Conservation (phyloP, 2,113 vertebrate genomes). For the Gasterosteus nipponicus region DNA sequence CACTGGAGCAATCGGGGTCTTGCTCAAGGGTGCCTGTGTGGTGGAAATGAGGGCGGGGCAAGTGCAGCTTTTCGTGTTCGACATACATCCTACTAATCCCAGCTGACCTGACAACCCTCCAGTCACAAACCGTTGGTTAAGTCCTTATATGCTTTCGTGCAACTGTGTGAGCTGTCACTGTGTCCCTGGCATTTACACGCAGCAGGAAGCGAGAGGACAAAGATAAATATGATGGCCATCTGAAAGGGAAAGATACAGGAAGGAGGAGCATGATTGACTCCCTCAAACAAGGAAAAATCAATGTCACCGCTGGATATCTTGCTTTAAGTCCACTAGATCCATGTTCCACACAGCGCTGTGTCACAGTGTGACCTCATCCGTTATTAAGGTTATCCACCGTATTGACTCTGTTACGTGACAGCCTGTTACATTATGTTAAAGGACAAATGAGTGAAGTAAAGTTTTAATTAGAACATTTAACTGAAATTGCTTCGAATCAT, state of each 20-base stretch:
- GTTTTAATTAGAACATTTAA: neutral
- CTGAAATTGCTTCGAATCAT: neutral
- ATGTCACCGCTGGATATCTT: neutral
- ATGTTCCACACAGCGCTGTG: neutral
- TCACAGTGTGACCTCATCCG: neutral
- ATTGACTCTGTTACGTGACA: neutral
- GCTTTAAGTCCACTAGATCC: neutral
- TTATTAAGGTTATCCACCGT: neutral
- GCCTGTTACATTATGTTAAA: neutral
- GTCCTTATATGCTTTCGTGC: slow-evolving; percentile 5
- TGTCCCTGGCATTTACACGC: slow-evolving; percentile 23
- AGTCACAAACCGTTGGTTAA: neutral
- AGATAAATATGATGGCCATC: slow-evolving; percentile 7
- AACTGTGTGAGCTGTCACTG: neutral
- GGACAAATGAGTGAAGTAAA: neutral
- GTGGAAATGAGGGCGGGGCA: neutral
- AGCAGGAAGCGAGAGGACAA: neutral
- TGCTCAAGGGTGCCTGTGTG: too few relatives aligned
- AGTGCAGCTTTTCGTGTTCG: too few relatives aligned
- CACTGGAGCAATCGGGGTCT: neutral
- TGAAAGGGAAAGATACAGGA: neutral
- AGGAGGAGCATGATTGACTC: neutral
- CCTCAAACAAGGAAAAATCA: slow-evolving; percentile 5
- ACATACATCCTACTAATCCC: too few relatives aligned
- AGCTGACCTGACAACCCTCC: too few relatives aligned